phyloP scores from a whole-genome alignment of 1,140 invertebrate species.

The Macrostomum lignano region DNA sequence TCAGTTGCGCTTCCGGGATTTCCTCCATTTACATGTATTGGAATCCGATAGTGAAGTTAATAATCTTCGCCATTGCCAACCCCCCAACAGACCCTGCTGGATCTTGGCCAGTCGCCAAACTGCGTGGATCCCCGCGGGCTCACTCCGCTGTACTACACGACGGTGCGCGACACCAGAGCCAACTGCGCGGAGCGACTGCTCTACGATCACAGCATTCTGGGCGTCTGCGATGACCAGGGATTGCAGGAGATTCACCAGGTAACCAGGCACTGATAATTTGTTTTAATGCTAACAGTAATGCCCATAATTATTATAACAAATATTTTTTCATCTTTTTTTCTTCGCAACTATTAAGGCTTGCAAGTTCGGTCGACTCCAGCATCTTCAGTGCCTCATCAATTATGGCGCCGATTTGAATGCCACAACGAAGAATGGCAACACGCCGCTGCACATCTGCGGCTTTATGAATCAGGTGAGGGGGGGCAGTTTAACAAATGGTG shows the following conservation, averaged over 20 bases:
- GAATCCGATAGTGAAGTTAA: too few species aligned
- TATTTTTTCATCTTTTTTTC: too few species aligned
- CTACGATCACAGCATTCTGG: slow-evolving; percentile 73
- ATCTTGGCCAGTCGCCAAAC: slow-evolving; percentile 81
- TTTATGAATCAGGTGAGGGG: slow-evolving; percentile 4
- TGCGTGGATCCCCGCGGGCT: slow-evolving; percentile 66
- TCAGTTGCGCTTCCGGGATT: too few species aligned
- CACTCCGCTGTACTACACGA: slow-evolving; percentile 74
- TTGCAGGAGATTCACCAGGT: slow-evolving; percentile 98
- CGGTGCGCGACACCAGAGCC: slow-evolving; percentile 46
- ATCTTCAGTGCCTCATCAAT: slow-evolving; percentile 48
- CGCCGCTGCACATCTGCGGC: slow-evolving; percentile 82
- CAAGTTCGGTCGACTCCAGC: slow-evolving; percentile 71
- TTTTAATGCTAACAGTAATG: too few species aligned
- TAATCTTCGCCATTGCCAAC: too few species aligned
- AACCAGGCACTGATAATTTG: too few species aligned
- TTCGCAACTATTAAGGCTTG: slow-evolving; percentile 66
- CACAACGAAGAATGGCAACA: slow-evolving; percentile 82
- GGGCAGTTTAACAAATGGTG: too few species aligned
- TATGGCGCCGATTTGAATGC: slow-evolving; percentile 53
- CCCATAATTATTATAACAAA: too few species aligned
- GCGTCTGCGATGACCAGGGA: slow-evolving; percentile 69
- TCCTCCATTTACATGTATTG: too few species aligned
- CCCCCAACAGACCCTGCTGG: slow-evolving; percentile 43
- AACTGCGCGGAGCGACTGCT: slow-evolving; percentile 63